A percentile compares a stretch with the other conserved stretches of the same genome.
Conservation (phyloP, 2,797 vertebrate genomes). For the Meda fulgida region DNA sequence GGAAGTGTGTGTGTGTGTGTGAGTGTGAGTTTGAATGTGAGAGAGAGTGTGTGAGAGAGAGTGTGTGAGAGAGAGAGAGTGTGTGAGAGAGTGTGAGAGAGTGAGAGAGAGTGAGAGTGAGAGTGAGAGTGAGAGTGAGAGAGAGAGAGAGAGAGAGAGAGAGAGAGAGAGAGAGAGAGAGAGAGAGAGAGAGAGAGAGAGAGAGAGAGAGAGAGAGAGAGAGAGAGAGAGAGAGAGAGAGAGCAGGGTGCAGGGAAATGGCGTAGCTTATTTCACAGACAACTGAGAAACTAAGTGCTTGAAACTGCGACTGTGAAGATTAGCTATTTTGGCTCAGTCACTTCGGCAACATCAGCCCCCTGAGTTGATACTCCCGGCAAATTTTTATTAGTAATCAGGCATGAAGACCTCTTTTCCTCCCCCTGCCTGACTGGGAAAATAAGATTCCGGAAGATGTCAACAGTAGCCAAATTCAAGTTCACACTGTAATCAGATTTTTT, state of each 20-base stretch:
- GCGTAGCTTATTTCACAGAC: conserved; percentile 57
- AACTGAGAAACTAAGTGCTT: conserved; percentile 61
- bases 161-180: background rate
- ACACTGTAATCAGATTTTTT: conserved; percentile 12
- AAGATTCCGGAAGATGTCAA: conserved; percentile 24
- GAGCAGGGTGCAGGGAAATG: conserved; percentile 11
- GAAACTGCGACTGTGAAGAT: conserved; percentile 54
- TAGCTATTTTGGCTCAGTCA: conserved; percentile 54
- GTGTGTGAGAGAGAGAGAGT: background rate
- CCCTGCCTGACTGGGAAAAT: conserved; percentile 4
- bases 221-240: background rate
- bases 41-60: background rate
- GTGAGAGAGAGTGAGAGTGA: background rate
- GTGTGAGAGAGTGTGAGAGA: background rate
- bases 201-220: too few relatives aligned
- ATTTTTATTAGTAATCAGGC: conserved; percentile 52
- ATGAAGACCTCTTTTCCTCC: conserved; percentile 26
- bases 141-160: background rate
- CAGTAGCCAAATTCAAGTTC: conserved; percentile 3
- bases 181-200: background rate
- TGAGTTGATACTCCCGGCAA: conserved; percentile 35
- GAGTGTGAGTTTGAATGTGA: too few relatives aligned
- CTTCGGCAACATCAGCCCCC: conserved; percentile 47
- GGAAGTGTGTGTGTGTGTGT: background rate
- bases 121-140: background rate